Conservation (phyloP, 2,888 invertebrate genomes). For the Gibbula magus region DNA sequence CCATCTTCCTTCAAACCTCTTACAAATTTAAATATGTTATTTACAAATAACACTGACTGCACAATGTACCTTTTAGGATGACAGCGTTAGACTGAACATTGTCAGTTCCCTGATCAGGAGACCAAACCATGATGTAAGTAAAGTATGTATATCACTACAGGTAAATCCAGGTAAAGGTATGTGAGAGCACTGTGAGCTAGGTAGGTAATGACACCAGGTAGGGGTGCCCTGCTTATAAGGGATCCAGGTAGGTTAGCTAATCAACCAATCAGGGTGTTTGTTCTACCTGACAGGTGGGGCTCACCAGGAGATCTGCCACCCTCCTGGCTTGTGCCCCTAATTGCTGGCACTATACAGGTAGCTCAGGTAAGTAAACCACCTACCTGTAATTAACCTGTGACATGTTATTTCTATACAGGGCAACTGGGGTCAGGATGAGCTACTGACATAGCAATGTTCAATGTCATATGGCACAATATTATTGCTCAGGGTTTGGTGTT, state of each 20-base stretch:
- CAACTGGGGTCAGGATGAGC: too few species aligned
- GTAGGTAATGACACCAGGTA: neutral
- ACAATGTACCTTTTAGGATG: neutral
- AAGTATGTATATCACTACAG: neutral
- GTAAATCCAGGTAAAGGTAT: neutral
- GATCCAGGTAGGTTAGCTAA: neutral
- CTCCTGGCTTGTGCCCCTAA: conserved; percentile 11
- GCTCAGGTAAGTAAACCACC: conserved; percentile 9
- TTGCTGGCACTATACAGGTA: conserved; percentile 18
- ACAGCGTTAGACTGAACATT: neutral
- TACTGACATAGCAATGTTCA: too few species aligned
- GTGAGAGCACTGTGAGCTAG: neutral
- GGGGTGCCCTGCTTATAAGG: neutral
- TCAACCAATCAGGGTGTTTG: conserved; percentile 14
- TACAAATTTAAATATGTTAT: neutral
- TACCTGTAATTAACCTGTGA: conserved; percentile 7
- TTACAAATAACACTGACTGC: neutral
- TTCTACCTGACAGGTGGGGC: neutral
- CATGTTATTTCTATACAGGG: neutral
- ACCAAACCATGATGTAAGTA: neutral
- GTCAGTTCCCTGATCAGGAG: neutral
- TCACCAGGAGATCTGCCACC: neutral
- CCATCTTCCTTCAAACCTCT: too few species aligned
- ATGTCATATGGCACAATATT: too few species aligned
- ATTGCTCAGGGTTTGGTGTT: too few species aligned